Evolutionary conservation across 2,888 invertebrate genomes (phyloP).

Genomic region (Calliopum simillimum): DNA sequence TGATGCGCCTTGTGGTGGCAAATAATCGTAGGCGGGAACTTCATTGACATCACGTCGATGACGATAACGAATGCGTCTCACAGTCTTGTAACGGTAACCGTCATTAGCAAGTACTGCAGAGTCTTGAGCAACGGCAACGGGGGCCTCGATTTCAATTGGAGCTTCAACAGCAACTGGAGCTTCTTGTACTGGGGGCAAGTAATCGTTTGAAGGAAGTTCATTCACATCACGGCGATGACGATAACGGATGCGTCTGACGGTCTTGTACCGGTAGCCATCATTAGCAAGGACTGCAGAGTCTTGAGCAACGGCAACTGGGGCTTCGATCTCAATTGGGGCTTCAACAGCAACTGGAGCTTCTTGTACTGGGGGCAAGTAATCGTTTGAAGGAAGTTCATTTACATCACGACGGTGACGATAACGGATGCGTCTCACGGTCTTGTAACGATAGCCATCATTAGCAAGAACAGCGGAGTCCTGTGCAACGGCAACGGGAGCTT

Average conservation of each 20-base stretch:
- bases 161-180: conserved; percentile 35
- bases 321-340: conserved; percentile 25
- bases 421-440: conserved; percentile 42
- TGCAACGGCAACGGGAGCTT: conserved; percentile 24
- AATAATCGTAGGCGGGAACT: conserved; percentile 39
- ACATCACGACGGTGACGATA: conserved; percentile 44
- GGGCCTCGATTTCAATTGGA: conserved; percentile 33
- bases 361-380: conserved; percentile 39
- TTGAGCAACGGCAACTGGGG: conserved; percentile 31
- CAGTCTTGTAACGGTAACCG: conserved; percentile 64
- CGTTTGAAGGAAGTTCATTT: conserved; percentile 39
- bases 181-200: conserved; percentile 41
- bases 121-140: conserved; percentile 34
- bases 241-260: conserved; percentile 41
- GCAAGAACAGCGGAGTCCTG: conserved; percentile 41
- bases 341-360: conserved; percentile 35
- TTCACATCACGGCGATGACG: conserved; percentile 44
- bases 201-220: conserved; percentile 40
- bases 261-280: conserved; percentile 46
- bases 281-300: conserved; percentile 40
- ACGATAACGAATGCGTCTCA: conserved; percentile 53
- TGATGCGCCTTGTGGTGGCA: conserved; percentile 40
- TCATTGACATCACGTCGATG: conserved; percentile 44
- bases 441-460: conserved; percentile 46
- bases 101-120: conserved; percentile 52